Evolutionary conservation across 2,888 invertebrate genomes (phyloP).

Genomic region (Onthophagus sagittarius): DNA sequence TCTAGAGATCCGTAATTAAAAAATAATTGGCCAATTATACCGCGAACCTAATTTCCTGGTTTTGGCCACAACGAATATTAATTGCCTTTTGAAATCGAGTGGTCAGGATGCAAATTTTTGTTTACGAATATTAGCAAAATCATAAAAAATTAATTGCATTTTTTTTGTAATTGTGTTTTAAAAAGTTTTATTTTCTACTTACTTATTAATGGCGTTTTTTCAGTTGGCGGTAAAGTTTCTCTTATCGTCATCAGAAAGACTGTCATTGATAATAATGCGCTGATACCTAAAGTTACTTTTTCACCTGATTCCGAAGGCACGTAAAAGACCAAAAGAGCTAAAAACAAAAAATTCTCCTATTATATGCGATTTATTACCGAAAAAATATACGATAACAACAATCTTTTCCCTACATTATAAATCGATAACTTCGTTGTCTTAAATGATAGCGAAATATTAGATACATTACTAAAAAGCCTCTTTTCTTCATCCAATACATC

Average conservation of each 20-base stretch:
- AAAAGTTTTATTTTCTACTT: slow-evolving; percentile 44
- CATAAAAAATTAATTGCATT: too few species aligned
- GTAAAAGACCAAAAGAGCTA: slow-evolving; percentile 80
- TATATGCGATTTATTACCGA: background rate
- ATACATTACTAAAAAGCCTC: background rate
- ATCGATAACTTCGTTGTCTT: too few species aligned
- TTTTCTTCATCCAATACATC: too few species aligned
- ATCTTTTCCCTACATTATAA: background rate
- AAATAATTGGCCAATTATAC: background rate
- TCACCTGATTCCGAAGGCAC: slow-evolving; percentile 86
- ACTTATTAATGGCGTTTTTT: slow-evolving; percentile 84
- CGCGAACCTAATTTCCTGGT: background rate
- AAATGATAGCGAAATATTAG: too few species aligned
- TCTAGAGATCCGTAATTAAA: background rate
- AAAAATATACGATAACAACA: too few species aligned
- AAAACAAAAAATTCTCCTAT: slow-evolving; percentile 28
- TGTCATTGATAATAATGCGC: slow-evolving; percentile 83
- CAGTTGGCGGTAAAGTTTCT: slow-evolving; percentile 81
- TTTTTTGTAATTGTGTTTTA: too few species aligned
- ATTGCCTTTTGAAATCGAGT: background rate
- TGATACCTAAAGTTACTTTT: slow-evolving; percentile 82
- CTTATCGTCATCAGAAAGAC: slow-evolving; percentile 85
- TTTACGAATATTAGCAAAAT: background rate
- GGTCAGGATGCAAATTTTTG: background rate
- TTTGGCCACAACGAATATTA: background rate